A percentile compares a stretch with the other conserved stretches of the same genome.
Conservation (phyloP, 2,113 vertebrate genomes). For the Hydropotes inermis region DNA sequence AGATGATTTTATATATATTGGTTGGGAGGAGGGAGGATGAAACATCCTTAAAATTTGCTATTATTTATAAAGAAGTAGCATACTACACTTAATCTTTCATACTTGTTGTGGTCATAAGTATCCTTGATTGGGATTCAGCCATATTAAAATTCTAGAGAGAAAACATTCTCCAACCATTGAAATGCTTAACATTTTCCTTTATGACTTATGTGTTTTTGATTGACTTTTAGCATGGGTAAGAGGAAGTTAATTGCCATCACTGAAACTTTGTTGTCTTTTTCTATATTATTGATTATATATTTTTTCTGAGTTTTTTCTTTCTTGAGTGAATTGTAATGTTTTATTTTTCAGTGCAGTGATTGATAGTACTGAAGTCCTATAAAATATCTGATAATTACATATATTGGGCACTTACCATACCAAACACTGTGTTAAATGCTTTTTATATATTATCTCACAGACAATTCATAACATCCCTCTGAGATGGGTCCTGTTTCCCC, state of each 20-base stretch:
- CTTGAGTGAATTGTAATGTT: conserved; percentile 30
- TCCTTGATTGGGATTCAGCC: not conserved
- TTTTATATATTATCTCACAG: not conserved
- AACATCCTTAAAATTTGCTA: conserved; percentile 45
- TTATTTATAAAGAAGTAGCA: conserved; percentile 26
- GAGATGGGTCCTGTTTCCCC: not conserved
- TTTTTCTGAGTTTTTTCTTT: conserved; percentile 24
- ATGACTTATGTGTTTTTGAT: not conserved
- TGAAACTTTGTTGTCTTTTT: conserved; percentile 34
- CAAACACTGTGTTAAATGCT: conserved; percentile 27
- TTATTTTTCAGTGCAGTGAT: conserved; percentile 29
- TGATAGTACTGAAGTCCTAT: conserved; percentile 20
- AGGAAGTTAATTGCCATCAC: conserved; percentile 32
- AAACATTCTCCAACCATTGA: not conserved
- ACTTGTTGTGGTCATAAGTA: not conserved
- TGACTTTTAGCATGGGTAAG: conserved; percentile 33
- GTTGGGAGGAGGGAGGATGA: not conserved
- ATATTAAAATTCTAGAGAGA: conserved; percentile 20
- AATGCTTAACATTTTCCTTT: conserved; percentile 39
- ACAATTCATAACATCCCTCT: not conserved
- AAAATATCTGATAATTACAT: conserved; percentile 27
- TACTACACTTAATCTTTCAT: conserved; percentile 27
- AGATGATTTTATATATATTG: conserved; percentile 37
- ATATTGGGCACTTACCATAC: not conserved
- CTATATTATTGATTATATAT: conserved; percentile 1